Evolutionary conservation across 1,140 invertebrate genomes (phyloP).

Genomic region (Orchesella cincta): DNA sequence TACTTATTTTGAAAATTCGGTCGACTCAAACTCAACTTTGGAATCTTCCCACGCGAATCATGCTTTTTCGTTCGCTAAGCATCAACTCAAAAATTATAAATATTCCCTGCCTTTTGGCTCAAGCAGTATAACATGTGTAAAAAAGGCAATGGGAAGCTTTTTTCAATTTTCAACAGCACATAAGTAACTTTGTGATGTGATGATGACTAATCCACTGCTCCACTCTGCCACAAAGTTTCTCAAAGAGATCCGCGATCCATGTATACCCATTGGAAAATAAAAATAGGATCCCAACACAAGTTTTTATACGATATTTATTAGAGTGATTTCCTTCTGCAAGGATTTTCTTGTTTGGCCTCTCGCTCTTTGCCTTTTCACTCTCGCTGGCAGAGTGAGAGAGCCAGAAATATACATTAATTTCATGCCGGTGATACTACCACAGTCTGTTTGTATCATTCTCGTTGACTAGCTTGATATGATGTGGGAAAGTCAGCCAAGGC

Average conservation of each 20-base stretch:
- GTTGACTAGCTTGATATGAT: background rate
- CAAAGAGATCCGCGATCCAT: background rate
- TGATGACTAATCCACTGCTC: slow-evolving; percentile 20
- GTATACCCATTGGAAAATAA: background rate
- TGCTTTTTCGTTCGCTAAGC: background rate
- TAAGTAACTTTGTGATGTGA: background rate
- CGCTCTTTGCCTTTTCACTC: background rate
- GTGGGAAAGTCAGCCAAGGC: slow-evolving; percentile 8
- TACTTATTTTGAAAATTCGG: background rate
- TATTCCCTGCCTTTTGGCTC: background rate
- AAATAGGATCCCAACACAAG: background rate
- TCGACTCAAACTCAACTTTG: background rate
- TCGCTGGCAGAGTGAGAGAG: background rate
- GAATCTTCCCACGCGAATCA: slow-evolving; percentile 4
- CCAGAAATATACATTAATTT: slow-evolving; percentile 1
- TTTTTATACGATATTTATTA: background rate
- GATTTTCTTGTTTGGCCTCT: background rate
- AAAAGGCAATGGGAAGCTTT: background rate
- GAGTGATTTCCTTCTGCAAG: background rate
- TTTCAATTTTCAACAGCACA: slow-evolving; percentile 9
- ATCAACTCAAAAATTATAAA: background rate
- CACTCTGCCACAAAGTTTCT: background rate
- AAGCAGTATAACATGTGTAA: background rate
- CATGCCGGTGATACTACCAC: background rate
- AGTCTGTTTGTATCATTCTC: background rate